Evolutionary conservation across 2,888 invertebrate species (phyloP).

Genomic region (Blomia tropicalis): DNA sequence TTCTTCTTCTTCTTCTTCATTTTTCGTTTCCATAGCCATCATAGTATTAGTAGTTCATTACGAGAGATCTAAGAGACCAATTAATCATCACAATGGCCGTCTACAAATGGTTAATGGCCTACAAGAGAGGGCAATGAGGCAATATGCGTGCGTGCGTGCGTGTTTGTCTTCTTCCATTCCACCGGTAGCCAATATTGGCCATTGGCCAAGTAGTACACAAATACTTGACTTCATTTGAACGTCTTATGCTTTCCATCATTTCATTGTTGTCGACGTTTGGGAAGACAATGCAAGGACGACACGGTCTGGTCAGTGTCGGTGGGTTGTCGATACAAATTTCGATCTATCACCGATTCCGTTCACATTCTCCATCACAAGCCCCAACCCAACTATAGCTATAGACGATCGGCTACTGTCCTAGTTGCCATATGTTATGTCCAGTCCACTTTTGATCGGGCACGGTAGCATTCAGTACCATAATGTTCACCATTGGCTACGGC

Average conservation of each 20-base stretch:
- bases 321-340: background rate
- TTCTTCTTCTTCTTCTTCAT: background rate
- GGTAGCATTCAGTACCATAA: constrained; percentile 3
- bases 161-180: background rate
- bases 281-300: too few species aligned
- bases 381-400: background rate
- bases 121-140: background rate
- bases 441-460: too few species aligned
- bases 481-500: background rate
- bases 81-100: constrained; percentile 15
- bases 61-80: constrained; percentile 1
- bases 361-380: too few species aligned
- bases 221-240: too few species aligned
- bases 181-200: too few species aligned
- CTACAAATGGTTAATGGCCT: constrained; percentile 11
- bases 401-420: background rate
- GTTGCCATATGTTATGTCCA: constrained; percentile 1
- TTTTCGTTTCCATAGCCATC: background rate
- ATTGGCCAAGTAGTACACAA: too few species aligned
- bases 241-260: too few species aligned
- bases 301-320: too few species aligned
- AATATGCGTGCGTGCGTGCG: too few species aligned
- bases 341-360: background rate
- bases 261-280: too few species aligned
- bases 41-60: constrained; percentile 14